Percentiles rank a stretch among this genome's conserved stretches.
Conservation (phyloP, 2,113 vertebrate genomes). For the Phasianus colchicus region DNA sequence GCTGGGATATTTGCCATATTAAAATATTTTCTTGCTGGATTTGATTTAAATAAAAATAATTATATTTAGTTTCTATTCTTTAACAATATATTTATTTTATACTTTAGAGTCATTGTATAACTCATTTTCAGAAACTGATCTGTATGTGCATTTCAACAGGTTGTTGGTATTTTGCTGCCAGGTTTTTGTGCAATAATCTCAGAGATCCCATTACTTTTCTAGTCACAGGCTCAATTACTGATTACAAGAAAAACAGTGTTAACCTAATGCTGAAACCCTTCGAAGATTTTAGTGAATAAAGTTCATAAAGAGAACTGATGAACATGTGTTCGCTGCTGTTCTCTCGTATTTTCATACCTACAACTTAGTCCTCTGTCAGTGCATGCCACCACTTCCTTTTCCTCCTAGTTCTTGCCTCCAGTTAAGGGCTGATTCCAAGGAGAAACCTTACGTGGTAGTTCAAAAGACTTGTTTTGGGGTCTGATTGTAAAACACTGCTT, state of each 20-base stretch:
- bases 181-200: constrained; percentile 62
- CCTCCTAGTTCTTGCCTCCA: not conserved
- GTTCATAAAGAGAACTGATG: not conserved
- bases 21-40: constrained; percentile 60
- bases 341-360: not conserved
- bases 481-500: not conserved
- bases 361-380: not conserved
- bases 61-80: constrained; percentile 59
- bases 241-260: constrained; percentile 17
- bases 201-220: constrained; percentile 20
- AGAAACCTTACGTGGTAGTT: not conserved
- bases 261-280: constrained; percentile 42
- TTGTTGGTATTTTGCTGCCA: constrained; percentile 36
- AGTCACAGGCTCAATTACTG: not conserved
- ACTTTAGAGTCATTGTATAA: constrained; percentile 15
- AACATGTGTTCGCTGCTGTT: not conserved
- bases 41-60: constrained; percentile 73
- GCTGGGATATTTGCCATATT: constrained; percentile 40
- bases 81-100: constrained; percentile 45
- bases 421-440: not conserved
- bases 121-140: constrained; percentile 24
- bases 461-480: not conserved
- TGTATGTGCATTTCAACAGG: constrained; percentile 25
- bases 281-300: constrained; percentile 41
- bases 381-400: not conserved